These are phyloP conservation scores for Galeopterus variegatus DNA, from an alignment of 2,113 vertebrate species.

Conservation along the genomic window DNA sequence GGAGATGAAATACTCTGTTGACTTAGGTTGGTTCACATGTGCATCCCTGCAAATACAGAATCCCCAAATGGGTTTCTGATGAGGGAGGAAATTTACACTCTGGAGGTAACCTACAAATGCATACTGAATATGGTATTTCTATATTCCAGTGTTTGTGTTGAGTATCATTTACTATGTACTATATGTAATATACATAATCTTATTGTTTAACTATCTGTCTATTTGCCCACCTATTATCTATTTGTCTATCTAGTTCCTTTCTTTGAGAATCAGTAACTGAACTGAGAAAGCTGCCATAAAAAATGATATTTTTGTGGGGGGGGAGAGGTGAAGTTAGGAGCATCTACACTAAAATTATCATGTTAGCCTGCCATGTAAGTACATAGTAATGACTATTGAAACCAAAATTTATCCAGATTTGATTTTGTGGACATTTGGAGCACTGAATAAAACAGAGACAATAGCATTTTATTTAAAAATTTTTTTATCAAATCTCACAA, in stretches of 20 bases:
- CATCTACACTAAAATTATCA: neutral
- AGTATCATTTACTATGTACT: neutral
- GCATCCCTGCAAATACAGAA: neutral
- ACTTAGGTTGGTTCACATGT: neutral
- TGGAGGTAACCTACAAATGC: neutral
- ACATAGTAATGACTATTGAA: neutral
- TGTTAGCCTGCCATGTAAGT: neutral
- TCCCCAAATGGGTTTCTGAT: neutral
- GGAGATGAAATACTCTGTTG: neutral
- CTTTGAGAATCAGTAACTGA: neutral
- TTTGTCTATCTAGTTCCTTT: neutral
- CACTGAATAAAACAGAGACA: neutral
- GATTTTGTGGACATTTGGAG: neutral
- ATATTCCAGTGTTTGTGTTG: neutral
- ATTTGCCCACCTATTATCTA: neutral
- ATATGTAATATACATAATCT: neutral
- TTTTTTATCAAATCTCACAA: neutral
- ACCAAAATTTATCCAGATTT: slow-evolving; percentile 4
- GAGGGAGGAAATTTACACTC: neutral
- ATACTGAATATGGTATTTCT: neutral
- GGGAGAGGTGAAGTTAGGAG: neutral
- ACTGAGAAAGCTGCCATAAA: neutral
- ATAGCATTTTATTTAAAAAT: slow-evolving; percentile 48
- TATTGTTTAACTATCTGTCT: neutral
- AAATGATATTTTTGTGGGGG: neutral